Base-by-base conservation (phyloP, 2,888 invertebrate species). In the Plebejus argus region DNA sequence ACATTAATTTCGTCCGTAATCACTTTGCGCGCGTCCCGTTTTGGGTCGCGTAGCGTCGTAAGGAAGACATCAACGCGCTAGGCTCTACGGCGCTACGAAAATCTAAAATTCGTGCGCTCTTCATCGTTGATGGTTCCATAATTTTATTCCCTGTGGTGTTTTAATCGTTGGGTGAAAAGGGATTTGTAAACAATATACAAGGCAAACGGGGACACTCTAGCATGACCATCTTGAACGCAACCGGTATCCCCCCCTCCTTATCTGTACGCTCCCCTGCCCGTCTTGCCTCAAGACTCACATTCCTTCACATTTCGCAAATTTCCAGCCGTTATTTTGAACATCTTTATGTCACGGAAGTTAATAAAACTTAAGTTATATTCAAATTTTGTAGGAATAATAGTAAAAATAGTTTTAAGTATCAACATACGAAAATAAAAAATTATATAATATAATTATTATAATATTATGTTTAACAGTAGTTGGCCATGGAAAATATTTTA, bases 11-110 rank as follows among this genome's bases (percentile, higher is more conserved):
- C 18, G 70, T 33, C n/a, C 39, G 49, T 74, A 74, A 74, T 66
- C 66, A 33, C 45, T 72, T 72, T n/a, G 23, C 28, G 20, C 74
- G n/a, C 23, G 10, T 28, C 12, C 61, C 5, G 33, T 45, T 71
- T 77, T 58, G 28, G 15, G 45, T 71, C 7, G 77, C 80, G 74
- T 80, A 78, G 77, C 79, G 78, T 77, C 80, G 76, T 81, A 87
- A 86, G 86, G 87, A 92, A 93, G 93, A 94, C 90, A 89, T 93
- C 92, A 94, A 94, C 93, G 93, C 93, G 92, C 81, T 79, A 79
- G 81, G 79, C 81, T 82, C 80, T 78, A 79, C 78, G 78, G 7
- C 6, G 53, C 53, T 49, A 53, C 23, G 53, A 53, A 74, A 28
- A 5, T 7, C 15, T 12, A 23, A 23, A 10, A 45, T 18, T 15